phyloP scores from a whole-genome alignment of 2,113 vertebrate species.

The Brachyhypopomus occidentalis region DNA sequence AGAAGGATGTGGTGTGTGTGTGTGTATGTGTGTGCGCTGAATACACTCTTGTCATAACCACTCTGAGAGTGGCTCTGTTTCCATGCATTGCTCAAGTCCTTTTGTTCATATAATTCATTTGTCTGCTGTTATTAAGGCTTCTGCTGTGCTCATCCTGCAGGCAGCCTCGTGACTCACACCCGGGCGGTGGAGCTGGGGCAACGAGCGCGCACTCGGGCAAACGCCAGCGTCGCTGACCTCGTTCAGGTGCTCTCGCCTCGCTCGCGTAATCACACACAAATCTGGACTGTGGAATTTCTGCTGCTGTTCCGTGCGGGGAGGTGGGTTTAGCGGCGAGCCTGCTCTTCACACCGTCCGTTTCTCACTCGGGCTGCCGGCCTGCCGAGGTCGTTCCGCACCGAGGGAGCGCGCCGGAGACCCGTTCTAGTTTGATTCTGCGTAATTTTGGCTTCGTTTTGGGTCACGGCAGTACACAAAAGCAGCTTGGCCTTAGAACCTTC shows the following conservation, averaged over 20 bases:
- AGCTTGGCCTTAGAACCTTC: not conserved
- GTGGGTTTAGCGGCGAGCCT: not conserved
- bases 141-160: not conserved
- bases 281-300: not conserved
- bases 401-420: not conserved
- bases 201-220: no score
- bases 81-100: not conserved
- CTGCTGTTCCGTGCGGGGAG: slow-evolving; percentile 7
- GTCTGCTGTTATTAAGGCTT: not conserved
- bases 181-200: not conserved
- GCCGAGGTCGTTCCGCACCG: not conserved
- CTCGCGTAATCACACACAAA: not conserved
- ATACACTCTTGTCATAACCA: not conserved
- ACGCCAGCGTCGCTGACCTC: not conserved
- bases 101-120: not conserved
- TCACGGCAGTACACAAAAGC: not conserved
- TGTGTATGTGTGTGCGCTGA: not conserved
- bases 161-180: not conserved
- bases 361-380: not conserved
- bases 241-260: not conserved
- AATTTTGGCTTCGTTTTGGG: not conserved
- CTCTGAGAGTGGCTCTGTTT: not conserved
- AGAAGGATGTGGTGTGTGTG: not conserved
- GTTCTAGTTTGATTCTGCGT: not conserved
- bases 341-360: not conserved